Conservation (phyloP, 2,797 vertebrate species). For the Karalla daura region DNA sequence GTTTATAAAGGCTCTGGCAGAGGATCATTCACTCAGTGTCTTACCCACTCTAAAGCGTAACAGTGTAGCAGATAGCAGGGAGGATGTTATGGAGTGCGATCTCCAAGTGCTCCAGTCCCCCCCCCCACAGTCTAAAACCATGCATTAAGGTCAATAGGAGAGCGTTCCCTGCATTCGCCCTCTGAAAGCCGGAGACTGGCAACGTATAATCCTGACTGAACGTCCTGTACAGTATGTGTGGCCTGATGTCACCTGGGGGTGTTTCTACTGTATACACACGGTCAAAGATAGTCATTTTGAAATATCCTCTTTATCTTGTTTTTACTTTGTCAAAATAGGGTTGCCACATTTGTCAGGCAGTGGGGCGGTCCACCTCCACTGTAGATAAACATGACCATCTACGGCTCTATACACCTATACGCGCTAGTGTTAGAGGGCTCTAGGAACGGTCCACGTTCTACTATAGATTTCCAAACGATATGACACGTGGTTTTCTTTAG, state of each 20-base stretch:
- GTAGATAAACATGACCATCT: slow-evolving; percentile 41
- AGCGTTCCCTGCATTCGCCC: too few relatives aligned
- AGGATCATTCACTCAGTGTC: too few relatives aligned
- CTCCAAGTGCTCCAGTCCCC: too few relatives aligned
- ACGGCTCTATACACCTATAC: too few relatives aligned
- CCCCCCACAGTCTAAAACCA: too few relatives aligned
- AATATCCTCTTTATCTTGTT: slow-evolving; percentile 31
- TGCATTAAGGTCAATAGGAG: too few relatives aligned
- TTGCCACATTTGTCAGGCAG: slow-evolving; percentile 30
- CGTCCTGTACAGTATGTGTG: slow-evolving; percentile 1
- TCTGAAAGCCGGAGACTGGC: background rate
- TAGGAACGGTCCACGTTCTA: background rate
- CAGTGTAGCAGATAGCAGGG: too few relatives aligned
- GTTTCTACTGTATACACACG: slow-evolving; percentile 23
- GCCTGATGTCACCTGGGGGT: background rate
- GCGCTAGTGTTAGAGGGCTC: too few relatives aligned
- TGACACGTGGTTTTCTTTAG: background rate
- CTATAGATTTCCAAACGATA: background rate
- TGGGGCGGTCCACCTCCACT: slow-evolving; percentile 30
- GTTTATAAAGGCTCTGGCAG: too few relatives aligned
- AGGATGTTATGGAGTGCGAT: too few relatives aligned
- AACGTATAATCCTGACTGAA: background rate
- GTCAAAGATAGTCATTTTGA: slow-evolving; percentile 41
- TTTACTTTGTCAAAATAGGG: slow-evolving; percentile 38
- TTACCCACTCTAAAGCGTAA: too few relatives aligned